These are phyloP conservation scores for Shinisaurus crocodilurus DNA, from an alignment of 2,113 vertebrate genomes.

Conservation along the genomic window DNA sequence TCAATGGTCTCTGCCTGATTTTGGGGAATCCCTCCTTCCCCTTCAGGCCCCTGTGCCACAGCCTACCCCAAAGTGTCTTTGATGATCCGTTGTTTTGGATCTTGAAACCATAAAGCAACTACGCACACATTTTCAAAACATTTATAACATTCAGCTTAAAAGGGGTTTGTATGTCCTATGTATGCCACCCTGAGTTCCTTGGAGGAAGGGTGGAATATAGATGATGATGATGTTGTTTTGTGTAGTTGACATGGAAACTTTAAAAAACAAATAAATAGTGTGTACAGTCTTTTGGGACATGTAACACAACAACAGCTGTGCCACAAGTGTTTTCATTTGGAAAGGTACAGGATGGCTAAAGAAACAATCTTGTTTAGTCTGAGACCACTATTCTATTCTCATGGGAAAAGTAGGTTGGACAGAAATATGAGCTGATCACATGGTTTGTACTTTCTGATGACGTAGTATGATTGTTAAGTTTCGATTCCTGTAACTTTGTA, in stretches of 20 bases:
- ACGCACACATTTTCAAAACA: not conserved
- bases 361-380: too few species aligned
- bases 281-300: too few species aligned
- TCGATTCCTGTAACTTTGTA: too few species aligned
- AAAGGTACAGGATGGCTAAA: too few species aligned
- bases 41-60: too few species aligned
- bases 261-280: not conserved
- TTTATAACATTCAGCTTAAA: not conserved
- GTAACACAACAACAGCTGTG: too few species aligned
- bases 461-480: too few species aligned
- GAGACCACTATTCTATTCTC: too few species aligned
- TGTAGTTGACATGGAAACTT: not conserved
- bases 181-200: not conserved
- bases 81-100: not conserved
- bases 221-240: not conserved
- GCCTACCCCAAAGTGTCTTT: not conserved
- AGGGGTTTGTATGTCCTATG: not conserved
- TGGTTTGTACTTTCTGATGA: too few species aligned
- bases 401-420: too few species aligned
- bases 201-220: not conserved
- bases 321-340: too few species aligned
- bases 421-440: too few species aligned
- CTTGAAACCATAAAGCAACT: not conserved
- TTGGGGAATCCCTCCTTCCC: not conserved
- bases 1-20: not conserved